Percentiles rank a stretch among this genome's conserved stretches.
phyloP scores from a whole-genome alignment of 2,113 vertebrate species.

The Notarius quadriscutis region DNA sequence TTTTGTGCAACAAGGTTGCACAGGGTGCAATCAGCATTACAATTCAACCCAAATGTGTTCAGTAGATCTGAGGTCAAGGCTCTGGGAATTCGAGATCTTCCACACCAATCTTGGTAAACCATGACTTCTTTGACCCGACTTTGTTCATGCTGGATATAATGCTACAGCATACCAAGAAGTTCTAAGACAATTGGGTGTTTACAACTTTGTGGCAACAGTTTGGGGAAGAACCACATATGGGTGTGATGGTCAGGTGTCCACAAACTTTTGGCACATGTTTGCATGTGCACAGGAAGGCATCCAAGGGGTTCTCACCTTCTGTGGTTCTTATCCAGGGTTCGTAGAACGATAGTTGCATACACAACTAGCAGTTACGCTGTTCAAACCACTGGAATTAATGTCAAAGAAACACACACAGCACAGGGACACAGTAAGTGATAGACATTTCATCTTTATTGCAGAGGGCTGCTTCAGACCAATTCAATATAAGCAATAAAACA shows the following conservation, averaged over 20 bases:
- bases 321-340: neutral
- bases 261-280: neutral
- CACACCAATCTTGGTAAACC: neutral
- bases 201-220: no score
- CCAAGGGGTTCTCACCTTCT: neutral
- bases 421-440: neutral
- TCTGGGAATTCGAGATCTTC: neutral
- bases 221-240: no score
- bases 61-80: neutral
- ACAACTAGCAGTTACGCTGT: neutral
- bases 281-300: neutral
- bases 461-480: constrained; percentile 64
- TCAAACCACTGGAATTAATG: neutral
- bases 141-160: neutral
- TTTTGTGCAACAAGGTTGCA: neutral
- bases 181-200: no score
- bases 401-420: neutral
- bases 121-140: neutral
- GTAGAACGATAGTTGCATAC: neutral
- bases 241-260: no score
- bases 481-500: constrained; percentile 63
- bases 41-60: neutral
- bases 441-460: constrained; percentile 69
- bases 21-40: neutral
- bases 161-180: neutral